Base-by-base conservation (phyloP, 2,113 vertebrate genomes). In the Cyphomyrus discorhynchus region DNA sequence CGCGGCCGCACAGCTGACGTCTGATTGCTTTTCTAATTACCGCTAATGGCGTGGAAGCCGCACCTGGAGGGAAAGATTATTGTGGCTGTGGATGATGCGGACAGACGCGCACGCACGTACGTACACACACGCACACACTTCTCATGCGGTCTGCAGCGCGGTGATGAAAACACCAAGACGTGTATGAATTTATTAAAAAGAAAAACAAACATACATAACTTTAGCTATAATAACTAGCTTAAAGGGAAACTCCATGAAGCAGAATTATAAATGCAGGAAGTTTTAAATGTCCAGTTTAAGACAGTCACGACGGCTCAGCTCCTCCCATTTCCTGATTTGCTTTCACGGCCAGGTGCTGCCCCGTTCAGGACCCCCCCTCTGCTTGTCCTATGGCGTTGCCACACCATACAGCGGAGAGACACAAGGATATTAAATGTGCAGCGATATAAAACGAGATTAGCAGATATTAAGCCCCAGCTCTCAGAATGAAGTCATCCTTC, bases 401-500 rank as follows among this genome's bases (percentile, higher is more conserved):
- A 42, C 5, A 2, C 35, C 74, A 80, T 80, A 19, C 35, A 42
- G 31, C 35, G 39, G 70, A 35, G 70, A 47, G 42, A 47, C 80
- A 84, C 80, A 24, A 9, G 24, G 24, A n/a, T 84, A 47, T 83
- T 46, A 24, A n/a, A 45, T 24, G 42, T 83, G 7, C 21, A 31
- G 35, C 21, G 13, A 58, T 39, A 62, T 27, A 77, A 56, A 56
- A 11, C 0, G 47, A 13, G 35, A 24, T 53, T 24, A 82, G 17
- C 3, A 0, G 74, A 53, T 53, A 52, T 15, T 89, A 77, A 52
- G 19, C 27, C 17, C 17, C 5, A 47, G 89, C 9, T n/a, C 2
- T 24, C 24, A 89, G 89, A 84, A 52, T 45, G 52, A 96, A 95
- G 53, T 92, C 53, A 0, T 93, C 90, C 42, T 11, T 93, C 90